Evolutionary conservation across 23 tunicate genomes (phyloP).

Genomic region (Clavelina lepadiformis): DNA sequence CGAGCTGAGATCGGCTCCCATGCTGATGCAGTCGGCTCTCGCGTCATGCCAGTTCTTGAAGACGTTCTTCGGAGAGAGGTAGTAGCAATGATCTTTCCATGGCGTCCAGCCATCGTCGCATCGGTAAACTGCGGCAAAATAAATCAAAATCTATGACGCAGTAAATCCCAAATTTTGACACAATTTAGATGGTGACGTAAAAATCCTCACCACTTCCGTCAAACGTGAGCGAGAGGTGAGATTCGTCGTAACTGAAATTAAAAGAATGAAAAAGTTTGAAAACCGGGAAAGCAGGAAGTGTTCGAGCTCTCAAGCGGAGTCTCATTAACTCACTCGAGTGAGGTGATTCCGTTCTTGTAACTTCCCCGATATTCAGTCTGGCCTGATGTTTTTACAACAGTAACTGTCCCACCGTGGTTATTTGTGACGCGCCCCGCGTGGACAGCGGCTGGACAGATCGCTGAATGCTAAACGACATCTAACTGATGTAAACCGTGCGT

Average conservation of each 20-base stretch:
- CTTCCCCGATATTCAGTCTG: constrained; percentile 46
- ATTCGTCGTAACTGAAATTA: constrained; percentile 27
- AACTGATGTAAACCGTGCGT: too few relatives aligned
- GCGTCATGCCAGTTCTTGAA: constrained; percentile 80
- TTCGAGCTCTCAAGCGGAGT: background rate
- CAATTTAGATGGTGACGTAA: background rate
- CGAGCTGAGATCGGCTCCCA: constrained; percentile 74
- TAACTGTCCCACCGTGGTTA: constrained; percentile 72
- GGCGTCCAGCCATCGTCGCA: constrained; percentile 72
- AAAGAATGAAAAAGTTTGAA: background rate
- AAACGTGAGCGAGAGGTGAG: constrained; percentile 44
- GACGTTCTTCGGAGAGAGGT: constrained; percentile 40
- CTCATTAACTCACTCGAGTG: constrained; percentile 32
- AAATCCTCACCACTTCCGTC: constrained; percentile 54
- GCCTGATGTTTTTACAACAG: constrained; percentile 39
- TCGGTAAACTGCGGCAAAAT: constrained; percentile 39
- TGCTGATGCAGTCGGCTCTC: constrained; percentile 42
- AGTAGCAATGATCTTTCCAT: constrained; percentile 90
- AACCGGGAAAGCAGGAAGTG: background rate
- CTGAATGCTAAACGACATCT: constrained; percentile 49
- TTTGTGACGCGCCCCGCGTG: constrained; percentile 70
- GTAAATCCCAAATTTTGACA: background rate
- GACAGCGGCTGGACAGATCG: constrained; percentile 88
- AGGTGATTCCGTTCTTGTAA: constrained; percentile 41
- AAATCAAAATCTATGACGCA: background rate